A percentile compares a stretch with the other conserved stretches of the same genome.
phyloP scores from a whole-genome alignment of 2,113 vertebrate species.

The Melanostigma gelatinosum region DNA sequence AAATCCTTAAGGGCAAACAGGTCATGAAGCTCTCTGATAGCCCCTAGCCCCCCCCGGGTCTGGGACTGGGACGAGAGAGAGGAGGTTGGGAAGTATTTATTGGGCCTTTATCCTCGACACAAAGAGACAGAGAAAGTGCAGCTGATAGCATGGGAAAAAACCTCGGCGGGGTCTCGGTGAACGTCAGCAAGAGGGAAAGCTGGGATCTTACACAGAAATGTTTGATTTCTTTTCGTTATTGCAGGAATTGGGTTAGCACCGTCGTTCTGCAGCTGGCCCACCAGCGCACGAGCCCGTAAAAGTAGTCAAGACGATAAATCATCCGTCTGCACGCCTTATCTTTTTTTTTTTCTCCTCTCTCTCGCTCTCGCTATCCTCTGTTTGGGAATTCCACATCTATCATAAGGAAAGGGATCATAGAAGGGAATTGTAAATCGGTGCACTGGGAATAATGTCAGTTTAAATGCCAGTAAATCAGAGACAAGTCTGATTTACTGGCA shows the following conservation, averaged over 20 bases:
- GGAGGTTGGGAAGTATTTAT: slow-evolving; percentile 53
- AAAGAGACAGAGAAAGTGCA: slow-evolving; percentile 28
- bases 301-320: slow-evolving; percentile 47
- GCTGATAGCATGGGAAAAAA: slow-evolving; percentile 9
- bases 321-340: slow-evolving; percentile 17
- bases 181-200: slow-evolving; percentile 6
- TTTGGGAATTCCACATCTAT: slow-evolving; percentile 38
- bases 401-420: not conserved
- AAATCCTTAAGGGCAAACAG: slow-evolving; percentile 35
- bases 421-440: slow-evolving; percentile 14
- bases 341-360: not conserved
- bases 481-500: slow-evolving; percentile 56
- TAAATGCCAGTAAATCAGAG: slow-evolving; percentile 38
- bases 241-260: slow-evolving; percentile 27
- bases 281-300: slow-evolving; percentile 40
- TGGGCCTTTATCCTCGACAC: slow-evolving; percentile 18
- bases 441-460: slow-evolving; percentile 41
- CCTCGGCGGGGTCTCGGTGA: not conserved
- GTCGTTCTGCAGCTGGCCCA: slow-evolving; percentile 27
- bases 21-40: slow-evolving; percentile 62
- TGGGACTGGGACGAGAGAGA: slow-evolving; percentile 16
- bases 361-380: slow-evolving; percentile 9
- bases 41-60: slow-evolving; percentile 14
- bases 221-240: slow-evolving; percentile 22
- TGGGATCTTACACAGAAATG: not conserved